These are phyloP conservation scores for Apis dorsata DNA, from an alignment of 1,140 invertebrate genomes.

Conservation along the genomic window DNA sequence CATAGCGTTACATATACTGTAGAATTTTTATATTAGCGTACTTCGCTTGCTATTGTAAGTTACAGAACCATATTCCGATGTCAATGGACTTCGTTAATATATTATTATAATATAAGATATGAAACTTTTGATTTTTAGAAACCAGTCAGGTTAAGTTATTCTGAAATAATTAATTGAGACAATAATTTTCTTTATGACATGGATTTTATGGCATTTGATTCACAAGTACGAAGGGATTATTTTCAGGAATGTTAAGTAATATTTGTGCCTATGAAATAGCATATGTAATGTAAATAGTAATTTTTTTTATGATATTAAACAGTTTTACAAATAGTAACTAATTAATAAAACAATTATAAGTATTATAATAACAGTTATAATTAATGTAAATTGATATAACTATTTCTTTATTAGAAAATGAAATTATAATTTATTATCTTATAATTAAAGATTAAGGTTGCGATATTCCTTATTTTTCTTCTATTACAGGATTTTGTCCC, in stretches of 20 bases:
- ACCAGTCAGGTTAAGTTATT: constrained; percentile 7
- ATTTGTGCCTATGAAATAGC: background rate
- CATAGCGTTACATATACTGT: background rate
- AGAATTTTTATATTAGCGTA: constrained; percentile 2
- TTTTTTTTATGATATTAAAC: background rate
- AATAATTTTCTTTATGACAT: background rate
- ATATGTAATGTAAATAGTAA: background rate
- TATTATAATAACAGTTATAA: background rate
- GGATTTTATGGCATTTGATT: constrained; percentile 22
- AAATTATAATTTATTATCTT: background rate
- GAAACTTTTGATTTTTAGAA: constrained; percentile 25
- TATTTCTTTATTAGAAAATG: background rate
- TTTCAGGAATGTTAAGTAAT: constrained; percentile 33
- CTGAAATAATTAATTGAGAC: background rate
- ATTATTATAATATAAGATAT: constrained; percentile 10
- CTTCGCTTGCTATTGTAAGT: constrained; percentile 17
- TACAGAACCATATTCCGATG: constrained; percentile 25
- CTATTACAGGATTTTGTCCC: constrained; percentile 28
- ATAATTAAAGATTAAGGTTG: background rate
- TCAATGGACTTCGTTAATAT: constrained; percentile 18
- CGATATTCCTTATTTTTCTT: background rate
- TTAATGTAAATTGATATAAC: background rate
- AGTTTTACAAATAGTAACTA: background rate
- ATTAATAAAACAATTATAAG: too few species aligned
- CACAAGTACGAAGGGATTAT: constrained; percentile 22